A percentile compares a stretch with the other conserved stretches of the same genome.
Evolutionary conservation across 2,113 vertebrate genomes (phyloP).

Genomic region (Excalfactoria chinensis): DNA sequence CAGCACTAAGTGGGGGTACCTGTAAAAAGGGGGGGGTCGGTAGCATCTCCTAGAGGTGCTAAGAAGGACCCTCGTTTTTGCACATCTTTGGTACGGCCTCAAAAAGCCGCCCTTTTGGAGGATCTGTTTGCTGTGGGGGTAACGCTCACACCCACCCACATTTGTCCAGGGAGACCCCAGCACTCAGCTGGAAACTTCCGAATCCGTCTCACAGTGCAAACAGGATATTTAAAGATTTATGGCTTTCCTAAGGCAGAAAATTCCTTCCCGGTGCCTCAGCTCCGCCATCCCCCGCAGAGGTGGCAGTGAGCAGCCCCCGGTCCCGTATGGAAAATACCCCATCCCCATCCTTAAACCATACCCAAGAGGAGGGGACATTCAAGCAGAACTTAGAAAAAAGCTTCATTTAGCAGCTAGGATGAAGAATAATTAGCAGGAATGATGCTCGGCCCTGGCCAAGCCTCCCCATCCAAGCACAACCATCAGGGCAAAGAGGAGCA

Average conservation of each 20-base stretch:
- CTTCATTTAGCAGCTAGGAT: fast-evolving
- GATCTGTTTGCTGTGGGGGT: background rate
- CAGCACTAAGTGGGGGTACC: background rate
- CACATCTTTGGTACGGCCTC: fast-evolving
- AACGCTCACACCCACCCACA: fast-evolving
- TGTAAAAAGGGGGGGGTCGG: fast-evolving
- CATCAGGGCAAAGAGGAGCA: fast-evolving
- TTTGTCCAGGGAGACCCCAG: background rate
- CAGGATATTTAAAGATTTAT: conserved; percentile 45
- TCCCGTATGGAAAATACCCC: background rate
- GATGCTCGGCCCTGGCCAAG: background rate
- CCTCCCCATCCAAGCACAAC: background rate
- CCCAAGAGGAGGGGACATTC: background rate
- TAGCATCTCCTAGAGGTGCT: background rate
- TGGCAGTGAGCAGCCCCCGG: background rate
- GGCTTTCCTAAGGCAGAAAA: conserved; percentile 35
- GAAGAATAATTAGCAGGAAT: background rate
- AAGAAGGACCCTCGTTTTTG: background rate
- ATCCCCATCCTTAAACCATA: background rate
- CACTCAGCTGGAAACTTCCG: background rate
- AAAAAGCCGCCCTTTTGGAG: background rate
- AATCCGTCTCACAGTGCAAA: background rate
- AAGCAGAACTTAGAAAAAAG: background rate
- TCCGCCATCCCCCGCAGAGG: background rate
- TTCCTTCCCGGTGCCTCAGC: background rate